These are phyloP conservation scores for Brachionus koreanus DNA, from an alignment of 1,140 invertebrate species.

Conservation along the genomic window DNA sequence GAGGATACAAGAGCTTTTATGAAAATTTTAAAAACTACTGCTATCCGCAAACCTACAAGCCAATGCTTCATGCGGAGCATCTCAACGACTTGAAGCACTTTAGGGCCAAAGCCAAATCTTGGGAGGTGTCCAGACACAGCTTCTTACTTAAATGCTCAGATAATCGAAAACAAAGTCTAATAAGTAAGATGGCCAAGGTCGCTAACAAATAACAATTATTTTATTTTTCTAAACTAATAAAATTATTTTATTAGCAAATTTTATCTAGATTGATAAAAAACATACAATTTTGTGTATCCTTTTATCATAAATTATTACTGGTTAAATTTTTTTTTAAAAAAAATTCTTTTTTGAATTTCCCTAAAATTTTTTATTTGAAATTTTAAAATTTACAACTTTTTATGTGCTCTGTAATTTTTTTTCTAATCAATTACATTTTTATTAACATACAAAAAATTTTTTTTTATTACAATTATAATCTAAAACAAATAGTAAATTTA, in stretches of 20 bases:
- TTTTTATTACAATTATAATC: neutral
- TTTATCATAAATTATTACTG: neutral
- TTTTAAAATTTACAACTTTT: neutral
- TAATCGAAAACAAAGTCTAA: neutral
- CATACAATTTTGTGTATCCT: neutral
- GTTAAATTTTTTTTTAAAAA: neutral
- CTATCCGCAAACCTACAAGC: slow-evolving; percentile 69
- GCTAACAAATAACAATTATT: neutral
- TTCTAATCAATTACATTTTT: neutral
- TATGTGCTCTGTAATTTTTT: neutral
- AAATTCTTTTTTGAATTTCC: neutral
- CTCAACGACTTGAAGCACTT: slow-evolving; percentile 70
- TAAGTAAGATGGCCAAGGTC: neutral
- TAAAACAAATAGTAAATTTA: neutral
- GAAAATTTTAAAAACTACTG: slow-evolving; percentile 63
- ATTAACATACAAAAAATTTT: neutral
- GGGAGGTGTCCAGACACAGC: slow-evolving; percentile 46
- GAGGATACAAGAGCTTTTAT: slow-evolving; percentile 88
- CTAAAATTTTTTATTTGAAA: neutral
- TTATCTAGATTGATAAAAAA: neutral
- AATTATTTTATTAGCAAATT: neutral
- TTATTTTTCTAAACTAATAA: neutral
- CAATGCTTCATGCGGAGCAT: slow-evolving; percentile 74
- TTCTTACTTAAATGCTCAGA: slow-evolving; percentile 4
- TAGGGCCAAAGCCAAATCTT: slow-evolving; percentile 72